Evolutionary conservation across 2,113 vertebrate genomes (phyloP), one percentile per base, ranked within the genome.

Genomic region (Forbesichthys papilliferus): DNA sequence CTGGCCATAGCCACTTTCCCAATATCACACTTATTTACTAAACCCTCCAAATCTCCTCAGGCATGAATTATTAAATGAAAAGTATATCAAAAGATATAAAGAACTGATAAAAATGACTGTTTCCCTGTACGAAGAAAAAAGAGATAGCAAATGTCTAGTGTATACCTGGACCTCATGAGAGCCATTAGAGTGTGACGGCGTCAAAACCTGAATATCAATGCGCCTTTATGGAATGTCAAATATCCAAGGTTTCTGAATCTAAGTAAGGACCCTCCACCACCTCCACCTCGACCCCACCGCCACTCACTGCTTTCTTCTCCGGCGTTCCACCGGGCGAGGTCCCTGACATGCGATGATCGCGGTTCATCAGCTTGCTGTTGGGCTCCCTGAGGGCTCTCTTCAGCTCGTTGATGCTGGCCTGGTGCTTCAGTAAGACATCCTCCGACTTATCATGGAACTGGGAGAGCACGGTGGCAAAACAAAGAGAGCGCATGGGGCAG

Each of bases 331-430:
- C 91, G 11, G 94, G 93, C 4, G 96, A 98, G 36, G 94, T 94
- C 3, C 49, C 64, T 49, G 98, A 96, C 80, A 98, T 90, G 67
- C 92, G 94, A 84, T 95, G 95, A 71, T 96, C 95, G 3, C 93
- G 86, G 87, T 95, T 95, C 80, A 96, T 90, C 78, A 98, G 93
- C 74, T 98, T 99, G 93, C 95, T 98, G 92, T 95, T 98, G 72
- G 97, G 96, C 63, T 99, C 96, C 90, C 93, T 96, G 81, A 99
- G 87, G 58, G 98, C 94, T 81, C 96, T 89, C 87, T 98, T 99
- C 90, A 99, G 92, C 89, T 99, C 98, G 1, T 99, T 99, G 91
- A 99, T 99, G 89, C 97, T 99, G 86, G 98, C 98, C 91, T 99
- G 98, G 78, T 99, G 98, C 91, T 98, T 99, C 90, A 99, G 90